Conservation (phyloP, 1,140 invertebrate genomes). For the Drosophila athabasca region DNA sequence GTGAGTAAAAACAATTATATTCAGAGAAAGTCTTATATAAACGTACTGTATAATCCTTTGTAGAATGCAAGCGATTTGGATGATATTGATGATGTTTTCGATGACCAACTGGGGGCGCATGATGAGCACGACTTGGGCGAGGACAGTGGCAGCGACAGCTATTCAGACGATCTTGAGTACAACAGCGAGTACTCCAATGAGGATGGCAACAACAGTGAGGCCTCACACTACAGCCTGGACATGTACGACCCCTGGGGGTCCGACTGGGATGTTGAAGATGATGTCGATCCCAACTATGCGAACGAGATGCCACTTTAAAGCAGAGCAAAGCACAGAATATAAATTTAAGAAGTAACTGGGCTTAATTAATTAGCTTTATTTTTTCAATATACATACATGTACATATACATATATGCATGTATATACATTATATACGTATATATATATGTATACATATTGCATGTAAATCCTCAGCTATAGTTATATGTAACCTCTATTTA, state of each 20-base stretch:
- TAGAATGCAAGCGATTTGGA: conserved; percentile 73
- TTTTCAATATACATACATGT: conserved; percentile 34
- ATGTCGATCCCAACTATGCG: conserved; percentile 36
- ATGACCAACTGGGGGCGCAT: conserved; percentile 24
- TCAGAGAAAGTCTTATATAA: background rate
- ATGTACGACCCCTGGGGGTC: conserved; percentile 62
- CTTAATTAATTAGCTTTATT: conserved; percentile 32
- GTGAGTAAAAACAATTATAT: conserved; percentile 22
- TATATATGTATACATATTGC: background rate
- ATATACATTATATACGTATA: conserved; percentile 21
- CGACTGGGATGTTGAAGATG: conserved; percentile 59
- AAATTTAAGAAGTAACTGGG: conserved; percentile 55
- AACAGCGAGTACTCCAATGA: conserved; percentile 68
- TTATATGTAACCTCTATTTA: conserved; percentile 18
- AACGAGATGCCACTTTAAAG: conserved; percentile 33
- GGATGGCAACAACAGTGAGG: conserved; percentile 59
- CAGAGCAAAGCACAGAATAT: conserved; percentile 9
- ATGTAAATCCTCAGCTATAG: conserved; percentile 14
- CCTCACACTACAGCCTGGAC: conserved; percentile 52
- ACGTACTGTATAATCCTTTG: no score
- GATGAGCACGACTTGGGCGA: conserved; percentile 48
- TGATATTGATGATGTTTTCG: conserved; percentile 44
- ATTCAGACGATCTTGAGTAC: conserved; percentile 67
- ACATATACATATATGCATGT: conserved; percentile 36
- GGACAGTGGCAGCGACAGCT: conserved; percentile 57